These are phyloP conservation scores for Brachypterus glaber DNA, from an alignment of 2,888 invertebrate species.

Conservation along the genomic window DNA sequence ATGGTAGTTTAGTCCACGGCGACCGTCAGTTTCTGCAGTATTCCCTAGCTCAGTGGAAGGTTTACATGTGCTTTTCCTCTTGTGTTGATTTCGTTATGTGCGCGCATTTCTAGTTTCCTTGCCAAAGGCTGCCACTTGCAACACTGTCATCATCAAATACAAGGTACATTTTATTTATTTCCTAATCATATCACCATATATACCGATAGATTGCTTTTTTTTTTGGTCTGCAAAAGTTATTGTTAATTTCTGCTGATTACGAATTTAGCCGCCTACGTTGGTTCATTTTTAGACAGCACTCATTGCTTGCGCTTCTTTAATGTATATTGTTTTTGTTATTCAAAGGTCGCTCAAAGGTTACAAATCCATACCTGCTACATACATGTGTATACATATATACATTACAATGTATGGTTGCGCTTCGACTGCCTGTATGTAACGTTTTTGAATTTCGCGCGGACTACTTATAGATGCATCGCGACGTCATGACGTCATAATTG, in stretches of 20 bases:
- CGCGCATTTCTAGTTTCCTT: slow-evolving; percentile 21
- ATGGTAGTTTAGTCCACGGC: slow-evolving; percentile 15
- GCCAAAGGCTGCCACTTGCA: slow-evolving; percentile 20
- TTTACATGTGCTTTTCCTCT: slow-evolving; percentile 19
- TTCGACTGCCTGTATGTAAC: no score
- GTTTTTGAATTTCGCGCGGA: no score
- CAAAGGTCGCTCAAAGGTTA: slow-evolving; percentile 26
- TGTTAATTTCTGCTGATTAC: no score
- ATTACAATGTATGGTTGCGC: not conserved
- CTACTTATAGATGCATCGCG: no score
- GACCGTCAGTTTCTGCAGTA: slow-evolving; percentile 25
- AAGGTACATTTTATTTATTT: slow-evolving; percentile 16
- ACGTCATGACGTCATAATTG: no score
- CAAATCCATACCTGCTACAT: slow-evolving; percentile 11
- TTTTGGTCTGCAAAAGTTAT: no score
- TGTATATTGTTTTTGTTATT: no score
- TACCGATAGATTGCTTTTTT: no score
- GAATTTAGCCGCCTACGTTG: slow-evolving; percentile 27
- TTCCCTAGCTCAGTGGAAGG: slow-evolving; percentile 28
- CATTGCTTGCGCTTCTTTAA: slow-evolving; percentile 20
- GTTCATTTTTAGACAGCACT: slow-evolving; percentile 24
- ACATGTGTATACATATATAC: not conserved
- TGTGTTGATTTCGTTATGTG: slow-evolving; percentile 12
- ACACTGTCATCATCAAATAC: slow-evolving; percentile 20
- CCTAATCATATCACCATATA: slow-evolving; percentile 6